These are phyloP conservation scores for Zosterops japonicus DNA, from an alignment of 2,113 vertebrate species.

Conservation along the genomic window DNA sequence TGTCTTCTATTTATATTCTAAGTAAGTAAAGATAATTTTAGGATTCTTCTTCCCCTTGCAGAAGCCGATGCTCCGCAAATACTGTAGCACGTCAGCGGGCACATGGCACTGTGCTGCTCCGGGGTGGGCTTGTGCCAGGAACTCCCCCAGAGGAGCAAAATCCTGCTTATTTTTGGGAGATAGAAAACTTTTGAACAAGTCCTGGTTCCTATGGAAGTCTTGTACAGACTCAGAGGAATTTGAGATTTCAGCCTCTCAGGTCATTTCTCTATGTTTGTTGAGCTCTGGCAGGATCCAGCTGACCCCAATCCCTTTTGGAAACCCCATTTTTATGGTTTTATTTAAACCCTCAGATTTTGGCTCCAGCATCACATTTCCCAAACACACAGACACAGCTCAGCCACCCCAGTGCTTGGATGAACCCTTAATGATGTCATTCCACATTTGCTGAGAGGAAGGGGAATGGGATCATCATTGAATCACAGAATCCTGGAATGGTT, in stretches of 20 bases:
- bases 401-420: accelerated
- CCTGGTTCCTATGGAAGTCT: not conserved
- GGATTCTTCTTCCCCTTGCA: not conserved
- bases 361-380: not conserved
- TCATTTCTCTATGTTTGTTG: not conserved
- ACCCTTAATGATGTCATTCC: not conserved
- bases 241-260: not conserved
- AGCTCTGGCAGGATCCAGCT: accelerated
- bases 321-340: not conserved
- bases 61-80: not conserved
- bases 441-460: not conserved
- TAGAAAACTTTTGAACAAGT: not conserved
- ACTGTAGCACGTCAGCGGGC: accelerated
- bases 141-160: not conserved
- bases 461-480: not conserved
- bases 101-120: not conserved
- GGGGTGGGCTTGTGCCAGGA: not conserved
- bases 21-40: not conserved
- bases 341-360: not conserved
- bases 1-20: slow-evolving; percentile 12
- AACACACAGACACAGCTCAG: not conserved
- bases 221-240: not conserved
- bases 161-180: not conserved
- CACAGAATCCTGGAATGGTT: not conserved
- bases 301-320: not conserved